A percentile compares a stretch with the other conserved stretches of the same genome.
phyloP scores from a whole-genome alignment of 1,140 invertebrate genomes.

The Dinoponera quadriceps region DNA sequence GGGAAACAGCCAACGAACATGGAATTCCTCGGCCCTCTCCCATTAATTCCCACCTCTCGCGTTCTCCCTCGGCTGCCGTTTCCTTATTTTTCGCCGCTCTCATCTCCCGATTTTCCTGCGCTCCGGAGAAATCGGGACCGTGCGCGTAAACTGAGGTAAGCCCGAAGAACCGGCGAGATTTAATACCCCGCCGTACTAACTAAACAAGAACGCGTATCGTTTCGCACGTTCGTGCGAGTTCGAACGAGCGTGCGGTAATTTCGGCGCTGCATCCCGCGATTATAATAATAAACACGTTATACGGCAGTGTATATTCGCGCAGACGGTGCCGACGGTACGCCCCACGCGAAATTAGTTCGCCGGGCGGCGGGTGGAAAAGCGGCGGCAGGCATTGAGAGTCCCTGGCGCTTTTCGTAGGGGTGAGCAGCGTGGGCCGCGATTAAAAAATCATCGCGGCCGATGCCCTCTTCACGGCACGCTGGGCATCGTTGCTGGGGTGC shows the following conservation, averaged over 20 bases:
- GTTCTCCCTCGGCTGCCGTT: slow-evolving; percentile 32
- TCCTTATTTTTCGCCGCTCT: slow-evolving; percentile 34
- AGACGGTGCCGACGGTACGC: too few species aligned
- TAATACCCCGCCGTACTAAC: too few species aligned
- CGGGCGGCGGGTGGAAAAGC: neutral
- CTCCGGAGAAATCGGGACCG: neutral
- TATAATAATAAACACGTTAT: slow-evolving; percentile 35
- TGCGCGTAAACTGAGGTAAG: too few species aligned
- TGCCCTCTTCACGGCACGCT: slow-evolving; percentile 73
- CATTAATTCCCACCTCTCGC: slow-evolving; percentile 55
- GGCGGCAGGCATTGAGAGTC: slow-evolving; percentile 58
- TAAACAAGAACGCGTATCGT: too few species aligned
- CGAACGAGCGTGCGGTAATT: too few species aligned
- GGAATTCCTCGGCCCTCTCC: slow-evolving; percentile 45
- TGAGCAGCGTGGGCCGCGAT: slow-evolving; percentile 66
- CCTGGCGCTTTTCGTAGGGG: slow-evolving; percentile 64
- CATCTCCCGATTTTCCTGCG: neutral
- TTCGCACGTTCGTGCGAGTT: too few species aligned
- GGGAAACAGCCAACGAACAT: slow-evolving; percentile 55
- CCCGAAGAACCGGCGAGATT: too few species aligned
- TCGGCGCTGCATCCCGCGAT: too few species aligned
- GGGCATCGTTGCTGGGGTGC: slow-evolving; percentile 72
- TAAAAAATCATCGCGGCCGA: slow-evolving; percentile 75
- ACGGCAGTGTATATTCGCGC: too few species aligned
- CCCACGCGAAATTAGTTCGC: neutral